Conservation (phyloP, 1,140 invertebrate species). For the Hormaphis cornu region DNA sequence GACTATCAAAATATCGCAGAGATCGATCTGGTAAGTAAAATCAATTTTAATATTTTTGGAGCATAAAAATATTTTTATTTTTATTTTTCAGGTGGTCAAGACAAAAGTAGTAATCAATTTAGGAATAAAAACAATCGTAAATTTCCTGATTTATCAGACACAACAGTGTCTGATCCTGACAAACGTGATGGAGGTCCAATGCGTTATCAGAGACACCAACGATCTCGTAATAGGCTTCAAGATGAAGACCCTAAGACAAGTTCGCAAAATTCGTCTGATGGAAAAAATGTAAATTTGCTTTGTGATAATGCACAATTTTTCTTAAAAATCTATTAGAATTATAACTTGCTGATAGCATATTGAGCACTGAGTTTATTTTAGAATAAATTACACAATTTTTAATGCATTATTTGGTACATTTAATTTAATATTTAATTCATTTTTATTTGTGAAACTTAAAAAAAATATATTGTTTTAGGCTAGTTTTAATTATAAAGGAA, state of each 20-base stretch:
- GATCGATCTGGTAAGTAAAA: conserved; percentile 1
- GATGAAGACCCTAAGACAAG: conserved; percentile 9
- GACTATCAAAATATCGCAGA: conserved; percentile 20
- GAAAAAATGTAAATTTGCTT: conserved; percentile 9
- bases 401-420: too few relatives aligned
- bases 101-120: conserved; percentile 26
- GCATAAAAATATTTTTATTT: background rate
- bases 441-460: background rate
- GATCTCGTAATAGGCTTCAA: conserved; percentile 15
- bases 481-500: conserved; percentile 27
- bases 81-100: background rate
- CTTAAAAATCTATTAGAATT: background rate
- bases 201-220: conserved; percentile 2
- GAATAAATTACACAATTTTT: too few relatives aligned
- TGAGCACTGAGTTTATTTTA: too few relatives aligned
- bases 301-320: background rate
- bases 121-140: conserved; percentile 18
- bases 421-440: too few relatives aligned
- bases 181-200: conserved; percentile 22
- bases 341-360: background rate
- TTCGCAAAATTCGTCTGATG: conserved; percentile 1
- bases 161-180: background rate
- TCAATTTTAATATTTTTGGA: background rate
- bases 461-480: conserved; percentile 17
- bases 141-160: conserved; percentile 7